These are phyloP conservation scores for Syrista parreyssii DNA, from an alignment of 2,888 invertebrate species.

Conservation along the genomic window DNA sequence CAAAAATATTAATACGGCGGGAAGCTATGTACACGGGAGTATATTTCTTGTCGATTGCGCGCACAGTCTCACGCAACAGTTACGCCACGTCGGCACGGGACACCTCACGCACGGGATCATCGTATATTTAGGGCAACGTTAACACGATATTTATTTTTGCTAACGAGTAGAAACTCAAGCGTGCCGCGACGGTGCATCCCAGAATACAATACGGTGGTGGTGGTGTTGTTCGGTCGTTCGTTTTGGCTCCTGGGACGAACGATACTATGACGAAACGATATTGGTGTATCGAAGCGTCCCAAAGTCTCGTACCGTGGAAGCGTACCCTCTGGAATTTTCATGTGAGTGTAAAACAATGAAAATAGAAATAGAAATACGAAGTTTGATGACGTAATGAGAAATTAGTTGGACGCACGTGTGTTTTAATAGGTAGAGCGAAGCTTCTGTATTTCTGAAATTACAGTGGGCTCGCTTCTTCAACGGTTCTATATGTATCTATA, in stretches of 20 bases:
- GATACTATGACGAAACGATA: not conserved
- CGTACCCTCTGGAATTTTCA: not conserved
- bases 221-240: not conserved
- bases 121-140: slow-evolving; percentile 37
- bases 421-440: not conserved
- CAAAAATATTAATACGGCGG: not conserved
- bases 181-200: not conserved
- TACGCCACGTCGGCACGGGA: not conserved
- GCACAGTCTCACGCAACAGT: not conserved
- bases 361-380: not conserved
- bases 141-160: slow-evolving; percentile 58
- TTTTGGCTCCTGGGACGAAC: not conserved
- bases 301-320: not conserved
- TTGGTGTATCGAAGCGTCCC: not conserved
- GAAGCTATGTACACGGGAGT: not conserved
- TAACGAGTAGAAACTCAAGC: slow-evolving; percentile 38
- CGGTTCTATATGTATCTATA: not conserved
- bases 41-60: not conserved
- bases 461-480: not conserved
- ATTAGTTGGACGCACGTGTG: not conserved
- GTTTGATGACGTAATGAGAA: not conserved
- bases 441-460: not conserved
- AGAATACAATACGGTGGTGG: not conserved
- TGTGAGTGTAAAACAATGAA: not conserved
- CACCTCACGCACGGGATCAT: slow-evolving; percentile 30